Evolutionary conservation across 2,797 vertebrate species (phyloP), one percentile per base, ranked within the genome.

Genomic region (Gymnoscopelus microlampas): DNA sequence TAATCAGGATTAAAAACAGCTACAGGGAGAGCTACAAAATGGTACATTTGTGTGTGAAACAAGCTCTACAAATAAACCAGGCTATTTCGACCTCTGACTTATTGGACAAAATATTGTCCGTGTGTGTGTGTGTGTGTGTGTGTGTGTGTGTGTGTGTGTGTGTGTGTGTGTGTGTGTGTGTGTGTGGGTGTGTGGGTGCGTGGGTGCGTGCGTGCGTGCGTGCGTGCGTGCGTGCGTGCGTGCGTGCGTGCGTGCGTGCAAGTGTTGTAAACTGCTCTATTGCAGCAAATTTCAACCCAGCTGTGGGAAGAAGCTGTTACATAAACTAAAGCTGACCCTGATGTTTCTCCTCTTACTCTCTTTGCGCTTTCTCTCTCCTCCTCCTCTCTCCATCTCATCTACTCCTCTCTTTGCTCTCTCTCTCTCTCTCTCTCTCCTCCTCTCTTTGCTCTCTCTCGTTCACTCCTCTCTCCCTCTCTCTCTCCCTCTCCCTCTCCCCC

Each of bases 301-400:
- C 70, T 71, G 70, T 78, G 74, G 66, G 71, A 87, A 77, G 71
- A 87, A 76, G 70, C 5, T 1, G 74, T 87, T 88, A 77, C 73
- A 83, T 83, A 84, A 89, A 64, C 47, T 68, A 32, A 79, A 86
- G 78, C 77, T 74, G 68, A 72, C 67, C 84, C 81, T 62, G 79
- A 81, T 64, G 14, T 54, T 78, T 73, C 35, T 69, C 70, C 68
- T 81, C 77, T 35, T 74, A 76, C 50, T 73, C 62, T 26, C 66
- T 35, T 63, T 51, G 60, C 55, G 15, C 60, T 68, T 50, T 71
- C 26, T 1, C 64, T 72, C 51, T 73, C 64, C 62, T 73, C 74
- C 67, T 68, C 70, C 77, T 79, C 54, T 53, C 24, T 83, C 74
- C 73, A 77, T 67, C 66, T 19, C 15, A 15, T 19, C 19, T 19